These are phyloP conservation scores for Charanyca ferruginea DNA, from an alignment of 2,888 invertebrate genomes.

Conservation along the genomic window DNA sequence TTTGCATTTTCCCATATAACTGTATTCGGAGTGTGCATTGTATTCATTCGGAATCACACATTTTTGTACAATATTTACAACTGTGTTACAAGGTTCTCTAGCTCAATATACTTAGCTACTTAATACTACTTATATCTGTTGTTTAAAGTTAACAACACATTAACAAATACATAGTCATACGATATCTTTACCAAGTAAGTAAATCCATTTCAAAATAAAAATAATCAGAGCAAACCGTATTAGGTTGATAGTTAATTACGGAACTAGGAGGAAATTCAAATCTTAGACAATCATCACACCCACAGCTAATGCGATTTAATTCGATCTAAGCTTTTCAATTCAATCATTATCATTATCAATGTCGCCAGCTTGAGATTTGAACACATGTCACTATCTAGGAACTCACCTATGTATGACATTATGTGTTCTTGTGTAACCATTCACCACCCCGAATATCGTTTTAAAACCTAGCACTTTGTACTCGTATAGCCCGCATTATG, in stretches of 20 bases:
- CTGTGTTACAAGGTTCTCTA: neutral
- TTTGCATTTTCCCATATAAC: conserved; percentile 12
- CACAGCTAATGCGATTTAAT: neutral
- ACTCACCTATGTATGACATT: too few species aligned
- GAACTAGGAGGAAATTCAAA: neutral
- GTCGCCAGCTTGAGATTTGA: conserved; percentile 37
- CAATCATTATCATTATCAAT: conserved; percentile 53
- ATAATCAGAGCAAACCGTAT: conserved; percentile 13
- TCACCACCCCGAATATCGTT: too few species aligned
- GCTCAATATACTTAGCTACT: too few species aligned
- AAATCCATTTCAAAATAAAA: conserved; percentile 1
- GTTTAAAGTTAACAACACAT: neutral
- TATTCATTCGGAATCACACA: neutral
- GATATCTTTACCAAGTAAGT: neutral
- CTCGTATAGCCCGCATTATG: conserved; percentile 14
- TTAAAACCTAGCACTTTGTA: conserved; percentile 12
- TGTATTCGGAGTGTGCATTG: neutral
- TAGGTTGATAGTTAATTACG: neutral
- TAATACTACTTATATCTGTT: neutral
- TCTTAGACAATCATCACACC: neutral
- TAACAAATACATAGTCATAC: neutral
- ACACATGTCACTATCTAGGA: conserved; percentile 4
- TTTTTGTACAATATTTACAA: neutral
- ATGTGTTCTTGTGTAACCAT: conserved; percentile 16
- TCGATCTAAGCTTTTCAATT: conserved; percentile 32